Conservation (phyloP, 1,140 invertebrate species). For the Doryteuthis pealeii region DNA sequence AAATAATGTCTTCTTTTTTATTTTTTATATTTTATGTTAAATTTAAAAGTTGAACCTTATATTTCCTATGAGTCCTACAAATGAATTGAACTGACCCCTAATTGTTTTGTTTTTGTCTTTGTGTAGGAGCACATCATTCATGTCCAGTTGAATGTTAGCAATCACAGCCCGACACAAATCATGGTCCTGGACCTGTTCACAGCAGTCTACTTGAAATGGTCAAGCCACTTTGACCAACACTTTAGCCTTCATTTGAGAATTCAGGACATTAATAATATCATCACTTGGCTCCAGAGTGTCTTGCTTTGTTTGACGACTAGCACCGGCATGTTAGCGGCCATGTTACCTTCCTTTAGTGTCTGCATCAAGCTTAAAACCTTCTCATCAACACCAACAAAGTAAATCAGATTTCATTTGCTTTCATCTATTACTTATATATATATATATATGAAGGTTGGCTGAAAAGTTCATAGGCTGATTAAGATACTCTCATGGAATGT, state of each 20-base stretch:
- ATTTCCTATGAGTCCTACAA: too few relatives aligned
- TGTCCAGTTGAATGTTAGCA: neutral
- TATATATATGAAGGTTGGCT: too few relatives aligned
- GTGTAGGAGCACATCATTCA: neutral
- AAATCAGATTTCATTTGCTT: too few relatives aligned
- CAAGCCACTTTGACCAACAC: neutral
- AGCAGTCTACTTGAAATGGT: slow-evolving; percentile 2
- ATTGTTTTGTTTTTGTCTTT: too few relatives aligned
- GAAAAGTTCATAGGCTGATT: too few relatives aligned
- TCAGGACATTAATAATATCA: neutral
- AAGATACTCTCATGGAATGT: too few relatives aligned
- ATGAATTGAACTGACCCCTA: too few relatives aligned
- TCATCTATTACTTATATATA: too few relatives aligned
- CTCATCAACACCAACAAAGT: neutral
- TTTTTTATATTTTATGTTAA: too few relatives aligned
- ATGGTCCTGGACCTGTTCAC: neutral
- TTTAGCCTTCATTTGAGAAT: neutral
- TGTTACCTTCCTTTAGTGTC: neutral
- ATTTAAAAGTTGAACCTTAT: too few relatives aligned
- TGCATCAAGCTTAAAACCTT: neutral
- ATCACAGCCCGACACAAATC: neutral
- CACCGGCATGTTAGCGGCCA: neutral
- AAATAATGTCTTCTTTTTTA: too few relatives aligned
- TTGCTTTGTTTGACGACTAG: neutral
- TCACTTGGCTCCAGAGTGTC: neutral